Percentiles rank a stretch among this genome's conserved stretches.
Conservation (phyloP, 2,888 invertebrate species). For the Chirona hameri region DNA sequence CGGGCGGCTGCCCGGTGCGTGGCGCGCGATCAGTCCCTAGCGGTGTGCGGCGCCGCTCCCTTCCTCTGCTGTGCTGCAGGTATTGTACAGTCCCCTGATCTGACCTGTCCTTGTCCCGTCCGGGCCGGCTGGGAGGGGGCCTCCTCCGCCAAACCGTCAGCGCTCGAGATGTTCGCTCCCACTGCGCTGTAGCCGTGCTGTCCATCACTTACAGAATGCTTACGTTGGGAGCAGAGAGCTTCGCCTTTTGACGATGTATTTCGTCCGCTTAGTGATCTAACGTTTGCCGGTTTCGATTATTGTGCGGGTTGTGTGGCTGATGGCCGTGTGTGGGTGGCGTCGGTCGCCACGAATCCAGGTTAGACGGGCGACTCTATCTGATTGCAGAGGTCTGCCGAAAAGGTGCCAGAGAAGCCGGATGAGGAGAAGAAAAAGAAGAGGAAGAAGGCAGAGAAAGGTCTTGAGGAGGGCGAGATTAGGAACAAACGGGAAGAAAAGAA, state of each 20-base stretch:
- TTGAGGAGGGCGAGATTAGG: constrained; percentile 23
- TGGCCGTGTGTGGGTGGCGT: not conserved
- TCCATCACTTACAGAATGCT: not conserved
- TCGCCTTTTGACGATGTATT: not conserved
- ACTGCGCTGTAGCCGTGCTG: not conserved
- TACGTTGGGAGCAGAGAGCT: not conserved
- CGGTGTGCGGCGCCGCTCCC: too few species aligned
- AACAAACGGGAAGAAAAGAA: constrained; percentile 4
- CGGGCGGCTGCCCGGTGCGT: too few species aligned
- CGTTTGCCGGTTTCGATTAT: not conserved
- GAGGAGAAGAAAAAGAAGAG: constrained; percentile 27
- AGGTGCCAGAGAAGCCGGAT: not conserved
- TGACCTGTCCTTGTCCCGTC: too few species aligned
- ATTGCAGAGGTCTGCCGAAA: constrained; percentile 2
- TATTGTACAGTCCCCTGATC: too few species aligned
- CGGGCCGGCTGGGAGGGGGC: too few species aligned
- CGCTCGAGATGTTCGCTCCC: too few species aligned
- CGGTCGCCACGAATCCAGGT: not conserved
- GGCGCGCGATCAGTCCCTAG: too few species aligned
- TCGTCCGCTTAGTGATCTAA: not conserved
- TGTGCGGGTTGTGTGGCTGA: not conserved
- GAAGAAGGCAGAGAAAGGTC: not conserved
- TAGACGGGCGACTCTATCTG: not conserved
- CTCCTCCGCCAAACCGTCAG: too few species aligned
- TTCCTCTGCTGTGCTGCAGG: too few species aligned